Evolutionary conservation across 2,113 vertebrate species (phyloP).

Genomic region (Echinops telfairi): DNA sequence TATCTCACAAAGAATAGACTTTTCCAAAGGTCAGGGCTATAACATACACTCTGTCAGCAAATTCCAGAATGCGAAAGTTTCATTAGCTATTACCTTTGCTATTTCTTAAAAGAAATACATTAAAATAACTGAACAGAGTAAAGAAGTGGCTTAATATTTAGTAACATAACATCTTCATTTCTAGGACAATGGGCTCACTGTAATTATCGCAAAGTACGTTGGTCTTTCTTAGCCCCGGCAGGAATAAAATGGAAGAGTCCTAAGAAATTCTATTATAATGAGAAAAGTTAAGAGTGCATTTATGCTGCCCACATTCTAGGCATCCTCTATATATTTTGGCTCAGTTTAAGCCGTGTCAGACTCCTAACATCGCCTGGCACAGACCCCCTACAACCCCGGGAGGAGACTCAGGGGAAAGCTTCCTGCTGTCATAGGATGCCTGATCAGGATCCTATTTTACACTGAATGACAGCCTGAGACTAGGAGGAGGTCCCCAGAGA

Average conservation of each 20-base stretch:
- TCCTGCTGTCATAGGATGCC: constrained; percentile 65
- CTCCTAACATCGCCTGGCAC: background rate
- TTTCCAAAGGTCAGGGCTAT: constrained; percentile 65
- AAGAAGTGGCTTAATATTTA: constrained; percentile 41
- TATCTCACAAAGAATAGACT: constrained; percentile 69
- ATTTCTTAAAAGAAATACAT: constrained; percentile 15
- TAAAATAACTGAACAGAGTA: constrained; percentile 28
- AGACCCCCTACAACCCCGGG: constrained; percentile 68
- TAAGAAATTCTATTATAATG: background rate
- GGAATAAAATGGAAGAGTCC: constrained; percentile 47
- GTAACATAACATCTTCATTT: background rate
- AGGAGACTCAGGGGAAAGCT: constrained; percentile 83
- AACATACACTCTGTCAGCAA: constrained; percentile 49
- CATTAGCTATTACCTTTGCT: background rate
- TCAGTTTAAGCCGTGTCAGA: constrained; percentile 54
- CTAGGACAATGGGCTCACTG: background rate
- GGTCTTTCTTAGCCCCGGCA: background rate
- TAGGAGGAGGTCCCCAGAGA: constrained; percentile 70
- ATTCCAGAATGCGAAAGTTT: background rate
- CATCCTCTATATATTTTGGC: constrained; percentile 26
- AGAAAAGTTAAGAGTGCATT: background rate
- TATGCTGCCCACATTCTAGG: background rate
- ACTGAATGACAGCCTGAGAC: constrained; percentile 72
- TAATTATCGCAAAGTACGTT: background rate
- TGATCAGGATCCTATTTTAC: constrained; percentile 73